These are phyloP conservation scores for Sinhomidia bicolor DNA, from an alignment of 2,888 invertebrate species.

Conservation along the genomic window DNA sequence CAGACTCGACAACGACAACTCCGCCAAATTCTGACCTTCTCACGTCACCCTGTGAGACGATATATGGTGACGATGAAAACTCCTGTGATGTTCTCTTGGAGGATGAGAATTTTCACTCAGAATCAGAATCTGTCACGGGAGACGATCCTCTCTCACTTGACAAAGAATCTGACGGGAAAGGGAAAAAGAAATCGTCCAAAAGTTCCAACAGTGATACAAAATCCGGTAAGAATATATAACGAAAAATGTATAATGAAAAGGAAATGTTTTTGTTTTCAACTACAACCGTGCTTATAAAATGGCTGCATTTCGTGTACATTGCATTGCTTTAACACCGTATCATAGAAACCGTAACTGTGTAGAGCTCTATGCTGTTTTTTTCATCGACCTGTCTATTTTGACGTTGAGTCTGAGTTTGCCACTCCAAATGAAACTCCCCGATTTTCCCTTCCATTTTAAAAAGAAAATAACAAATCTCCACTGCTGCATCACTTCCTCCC, in stretches of 20 bases:
- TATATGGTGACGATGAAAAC: constrained; percentile 80
- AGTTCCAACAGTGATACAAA: constrained; percentile 80
- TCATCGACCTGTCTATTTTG: constrained; percentile 13
- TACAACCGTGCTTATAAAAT: too few relatives aligned
- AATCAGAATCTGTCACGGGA: constrained; percentile 79
- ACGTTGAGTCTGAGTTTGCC: not conserved
- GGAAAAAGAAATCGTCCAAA: constrained; percentile 80
- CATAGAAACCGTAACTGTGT: too few relatives aligned
- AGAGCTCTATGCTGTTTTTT: not conserved
- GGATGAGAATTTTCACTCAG: constrained; percentile 79
- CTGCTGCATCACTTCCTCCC: not conserved
- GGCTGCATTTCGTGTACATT: too few relatives aligned
- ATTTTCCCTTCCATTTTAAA: constrained; percentile 30
- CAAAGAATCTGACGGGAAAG: constrained; percentile 79
- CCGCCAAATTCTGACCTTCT: constrained; percentile 80
- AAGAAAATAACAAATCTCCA: constrained; percentile 25
- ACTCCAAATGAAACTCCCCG: constrained; percentile 17
- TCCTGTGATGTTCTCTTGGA: constrained; percentile 80
- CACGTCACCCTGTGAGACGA: constrained; percentile 80
- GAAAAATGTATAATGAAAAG: not conserved
- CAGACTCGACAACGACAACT: constrained; percentile 80
- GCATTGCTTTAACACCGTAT: too few relatives aligned
- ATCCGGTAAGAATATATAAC: constrained; percentile 76
- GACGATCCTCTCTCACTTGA: constrained; percentile 79
- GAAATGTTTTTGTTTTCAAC: too few relatives aligned